phyloP scores from a whole-genome alignment of 2,797 vertebrate species.

The Paratrypauchen microcephalus region DNA sequence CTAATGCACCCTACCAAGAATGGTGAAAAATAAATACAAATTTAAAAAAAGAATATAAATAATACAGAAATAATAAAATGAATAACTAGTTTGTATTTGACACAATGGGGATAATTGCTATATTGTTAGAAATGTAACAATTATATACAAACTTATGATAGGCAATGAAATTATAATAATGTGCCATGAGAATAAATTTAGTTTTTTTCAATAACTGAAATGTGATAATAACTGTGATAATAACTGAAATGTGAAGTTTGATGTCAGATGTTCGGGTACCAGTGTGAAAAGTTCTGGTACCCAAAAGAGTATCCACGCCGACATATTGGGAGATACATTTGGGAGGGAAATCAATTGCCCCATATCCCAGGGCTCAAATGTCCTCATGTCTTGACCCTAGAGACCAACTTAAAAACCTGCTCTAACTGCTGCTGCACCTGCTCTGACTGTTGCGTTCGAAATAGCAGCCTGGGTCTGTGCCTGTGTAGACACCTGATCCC shows the following conservation, averaged over 20 bases:
- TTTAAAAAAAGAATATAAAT: neutral
- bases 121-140: too few relatives aligned
- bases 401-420: neutral
- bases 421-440: neutral
- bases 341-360: neutral
- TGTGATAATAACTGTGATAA: too few relatives aligned
- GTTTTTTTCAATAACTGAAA: too few relatives aligned
- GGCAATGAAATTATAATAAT: too few relatives aligned
- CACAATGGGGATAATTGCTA: too few relatives aligned
- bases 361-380: too few relatives aligned
- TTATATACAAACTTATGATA: too few relatives aligned
- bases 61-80: too few relatives aligned
- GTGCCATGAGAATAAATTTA: too few relatives aligned
- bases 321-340: neutral
- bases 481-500: conserved; percentile 33
- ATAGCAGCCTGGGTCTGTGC: conserved; percentile 18
- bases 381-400: too few relatives aligned
- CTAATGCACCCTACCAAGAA: neutral
- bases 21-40: neutral
- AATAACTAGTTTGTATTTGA: too few relatives aligned
- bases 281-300: neutral
- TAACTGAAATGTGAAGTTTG: too few relatives aligned
- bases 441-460: conserved; percentile 25
- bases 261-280: neutral
- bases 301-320: neutral